phyloP scores from a whole-genome alignment of 1,140 invertebrate genomes.

The Yoshiicerus persimilis region DNA sequence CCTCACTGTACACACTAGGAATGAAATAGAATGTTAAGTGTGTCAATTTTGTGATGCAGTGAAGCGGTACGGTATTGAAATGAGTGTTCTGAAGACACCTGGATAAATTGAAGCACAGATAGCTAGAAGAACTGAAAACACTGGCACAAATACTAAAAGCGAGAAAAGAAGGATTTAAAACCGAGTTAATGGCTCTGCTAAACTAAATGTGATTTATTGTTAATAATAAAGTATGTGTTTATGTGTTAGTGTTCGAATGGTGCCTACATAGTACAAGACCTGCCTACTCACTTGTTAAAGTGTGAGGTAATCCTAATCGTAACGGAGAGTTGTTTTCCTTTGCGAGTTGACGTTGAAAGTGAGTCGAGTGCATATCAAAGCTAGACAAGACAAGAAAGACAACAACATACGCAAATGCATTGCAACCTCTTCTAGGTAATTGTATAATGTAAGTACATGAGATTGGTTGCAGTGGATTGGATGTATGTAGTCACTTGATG shows the following conservation, averaged over 20 bases:
- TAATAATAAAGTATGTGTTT: not conserved
- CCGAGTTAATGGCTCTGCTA: not conserved
- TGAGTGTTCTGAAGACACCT: not conserved
- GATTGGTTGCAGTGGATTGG: not conserved
- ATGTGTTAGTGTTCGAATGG: not conserved
- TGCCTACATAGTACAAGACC: not conserved
- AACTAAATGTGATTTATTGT: not conserved
- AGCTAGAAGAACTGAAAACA: not conserved
- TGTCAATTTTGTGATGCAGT: too few species aligned
- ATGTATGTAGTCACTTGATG: not conserved
- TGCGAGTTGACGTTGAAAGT: constrained; percentile 9
- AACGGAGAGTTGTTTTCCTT: not conserved
- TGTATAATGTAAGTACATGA: not conserved
- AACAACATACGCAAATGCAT: not conserved
- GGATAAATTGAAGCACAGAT: not conserved
- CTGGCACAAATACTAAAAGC: not conserved
- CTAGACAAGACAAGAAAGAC: not conserved
- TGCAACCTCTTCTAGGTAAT: constrained; percentile 1
- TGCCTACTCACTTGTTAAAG: not conserved
- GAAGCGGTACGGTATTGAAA: too few species aligned
- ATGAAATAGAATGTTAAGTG: too few species aligned
- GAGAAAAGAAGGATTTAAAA: not conserved
- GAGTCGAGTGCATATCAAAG: constrained; percentile 13
- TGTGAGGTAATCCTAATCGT: constrained; percentile 13
- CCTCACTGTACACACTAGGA: too few species aligned